Percentiles rank a stretch among this genome's conserved stretches.
Conservation (phyloP, 2,888 invertebrate species). For the Ptilodon capucinus region DNA sequence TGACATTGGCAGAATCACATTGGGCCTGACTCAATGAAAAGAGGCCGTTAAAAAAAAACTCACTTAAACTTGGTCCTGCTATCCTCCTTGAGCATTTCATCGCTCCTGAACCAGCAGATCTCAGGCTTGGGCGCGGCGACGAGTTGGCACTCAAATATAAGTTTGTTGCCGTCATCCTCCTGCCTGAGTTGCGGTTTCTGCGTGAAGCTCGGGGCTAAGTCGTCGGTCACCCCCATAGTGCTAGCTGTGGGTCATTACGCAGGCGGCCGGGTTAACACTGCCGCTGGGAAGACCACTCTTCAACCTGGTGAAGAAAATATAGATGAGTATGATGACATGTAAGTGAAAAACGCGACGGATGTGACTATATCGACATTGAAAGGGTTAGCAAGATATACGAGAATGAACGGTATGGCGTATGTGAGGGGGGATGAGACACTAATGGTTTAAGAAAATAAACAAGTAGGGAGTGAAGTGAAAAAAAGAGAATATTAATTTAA, state of each 20-base stretch:
- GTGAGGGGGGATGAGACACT: too few relatives aligned
- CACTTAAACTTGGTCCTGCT: slow-evolving; percentile 91
- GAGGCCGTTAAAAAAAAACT: too few relatives aligned
- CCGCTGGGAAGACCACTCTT: slow-evolving; percentile 40
- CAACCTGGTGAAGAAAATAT: slow-evolving; percentile 29
- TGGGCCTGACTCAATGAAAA: too few relatives aligned
- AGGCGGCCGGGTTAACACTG: slow-evolving; percentile 42
- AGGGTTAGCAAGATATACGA: too few relatives aligned
- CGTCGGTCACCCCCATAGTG: slow-evolving; percentile 93
- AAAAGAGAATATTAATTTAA: too few relatives aligned
- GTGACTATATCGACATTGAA: too few relatives aligned
- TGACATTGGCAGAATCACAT: too few relatives aligned
- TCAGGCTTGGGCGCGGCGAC: slow-evolving; percentile 94
- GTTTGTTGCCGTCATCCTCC: slow-evolving; percentile 97
- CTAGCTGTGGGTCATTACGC: slow-evolving; percentile 74
- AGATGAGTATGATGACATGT: background rate
- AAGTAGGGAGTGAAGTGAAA: too few relatives aligned
- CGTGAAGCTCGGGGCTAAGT: slow-evolving; percentile 98
- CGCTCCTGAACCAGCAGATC: slow-evolving; percentile 95
- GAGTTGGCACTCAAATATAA: slow-evolving; percentile 97
- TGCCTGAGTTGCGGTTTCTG: slow-evolving; percentile 98
- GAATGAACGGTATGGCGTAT: too few relatives aligned
- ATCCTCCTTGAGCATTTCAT: slow-evolving; percentile 92
- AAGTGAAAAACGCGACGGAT: too few relatives aligned
- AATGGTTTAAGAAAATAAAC: too few relatives aligned